Evolutionary conservation across 92 coral and sea anemone genomes (phyloP).

Genomic region (Porites lobata): DNA sequence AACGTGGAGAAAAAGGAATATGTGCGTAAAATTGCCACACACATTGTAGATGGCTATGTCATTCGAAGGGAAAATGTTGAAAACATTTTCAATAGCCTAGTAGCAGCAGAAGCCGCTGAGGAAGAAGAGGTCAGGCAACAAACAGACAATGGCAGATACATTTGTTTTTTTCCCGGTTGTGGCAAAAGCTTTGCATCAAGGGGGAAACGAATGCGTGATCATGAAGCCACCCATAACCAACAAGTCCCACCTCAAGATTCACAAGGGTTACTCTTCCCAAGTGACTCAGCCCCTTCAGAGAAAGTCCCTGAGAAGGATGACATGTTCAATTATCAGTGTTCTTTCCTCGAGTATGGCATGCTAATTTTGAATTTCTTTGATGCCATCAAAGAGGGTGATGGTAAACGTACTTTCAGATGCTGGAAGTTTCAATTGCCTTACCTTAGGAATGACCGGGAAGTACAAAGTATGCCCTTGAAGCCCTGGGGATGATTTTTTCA

Average conservation of each 20-base stretch:
- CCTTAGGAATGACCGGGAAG: slow-evolving; percentile 67
- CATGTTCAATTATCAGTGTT: slow-evolving; percentile 75
- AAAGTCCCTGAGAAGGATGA: slow-evolving; percentile 58
- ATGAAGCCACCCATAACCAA: slow-evolving; percentile 65
- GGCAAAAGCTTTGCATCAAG: neutral
- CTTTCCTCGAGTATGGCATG: slow-evolving; percentile 77
- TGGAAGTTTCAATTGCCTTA: slow-evolving; percentile 79
- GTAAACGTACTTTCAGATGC: slow-evolving; percentile 67
- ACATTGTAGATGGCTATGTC: slow-evolving; percentile 67
- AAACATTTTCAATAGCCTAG: slow-evolving; percentile 49
- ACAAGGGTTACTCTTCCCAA: slow-evolving; percentile 36
- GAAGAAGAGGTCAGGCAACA: too few relatives aligned
- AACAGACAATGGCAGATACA: too few relatives aligned
- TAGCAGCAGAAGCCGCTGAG: slow-evolving; percentile 37
- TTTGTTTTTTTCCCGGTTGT: too few relatives aligned
- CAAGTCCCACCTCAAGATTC: slow-evolving; percentile 40
- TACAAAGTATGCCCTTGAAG: slow-evolving; percentile 80
- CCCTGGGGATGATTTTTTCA: slow-evolving; percentile 71
- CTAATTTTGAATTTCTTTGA: slow-evolving; percentile 68
- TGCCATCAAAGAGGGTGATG: slow-evolving; percentile 78
- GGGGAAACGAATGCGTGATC: slow-evolving; percentile 68
- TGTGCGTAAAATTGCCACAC: slow-evolving; percentile 61
- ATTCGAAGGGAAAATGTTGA: slow-evolving; percentile 68
- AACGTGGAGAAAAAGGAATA: slow-evolving; percentile 56
- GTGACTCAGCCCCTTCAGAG: slow-evolving; percentile 5